Evolutionary conservation across 2,797 vertebrate species (phyloP), one percentile per base, ranked within the genome.

Genomic region (Dendrocincla tyrannina): DNA sequence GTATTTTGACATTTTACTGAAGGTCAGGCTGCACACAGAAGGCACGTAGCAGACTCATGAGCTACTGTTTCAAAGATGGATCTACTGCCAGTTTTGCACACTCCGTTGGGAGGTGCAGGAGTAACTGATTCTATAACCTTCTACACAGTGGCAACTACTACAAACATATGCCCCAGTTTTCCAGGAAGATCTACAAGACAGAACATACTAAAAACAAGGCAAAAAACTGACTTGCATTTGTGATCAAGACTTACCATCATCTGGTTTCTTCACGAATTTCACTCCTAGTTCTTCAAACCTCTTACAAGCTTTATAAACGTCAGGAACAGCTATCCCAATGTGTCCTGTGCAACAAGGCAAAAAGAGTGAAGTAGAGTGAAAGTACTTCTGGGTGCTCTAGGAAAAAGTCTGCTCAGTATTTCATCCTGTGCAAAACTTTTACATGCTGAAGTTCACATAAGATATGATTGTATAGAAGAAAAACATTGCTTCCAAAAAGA

Each of bases 251-350:
- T 98, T 96, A 99, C 99, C 99, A 60, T 99, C 99, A 82, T 99
- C 98, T 13, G 99, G 99, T 96, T 99, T 99, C 98, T 99, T 99
- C 67, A 99, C 99, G 96, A 99, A 99, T 76, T 98, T 98, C 81
- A 99, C 98, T 95, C 98, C 99, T 74, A 99, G 98, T 27, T 99
- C 99, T 97, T 99, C 98, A 97, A 99, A 99, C 95, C 99, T 95
- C 96, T 99, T 99, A 97, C 99, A 99, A 76, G 99, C 99, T 72
- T 96, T 97, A 10, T 98, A 76, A 46, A 99, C 99, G 69, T 99
- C 99, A 74, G 99, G 99, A 77, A 99, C 99, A 8, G 99, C 99
- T 63, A 99, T 99, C 91, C 99, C 99, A 92, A 99, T 99, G 95
- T 99, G 99, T 79, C 99, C 99, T 99, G 95, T 74, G 25, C 28